A percentile compares a stretch with the other conserved stretches of the same genome.
phyloP scores from a whole-genome alignment of 1,140 invertebrate species.

The Liolophura sinensis region DNA sequence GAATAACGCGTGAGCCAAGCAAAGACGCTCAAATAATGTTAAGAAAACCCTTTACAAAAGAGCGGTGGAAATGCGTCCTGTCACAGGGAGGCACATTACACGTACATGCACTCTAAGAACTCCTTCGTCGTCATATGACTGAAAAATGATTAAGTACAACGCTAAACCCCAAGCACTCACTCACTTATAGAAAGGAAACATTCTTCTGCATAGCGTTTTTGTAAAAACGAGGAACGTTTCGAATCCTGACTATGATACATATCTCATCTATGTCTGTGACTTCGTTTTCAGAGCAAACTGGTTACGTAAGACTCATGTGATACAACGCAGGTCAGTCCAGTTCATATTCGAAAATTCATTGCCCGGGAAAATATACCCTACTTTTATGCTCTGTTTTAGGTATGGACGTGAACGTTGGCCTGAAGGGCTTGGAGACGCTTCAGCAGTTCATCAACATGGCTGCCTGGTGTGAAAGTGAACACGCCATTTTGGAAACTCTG shows the following conservation, averaged over 20 bases:
- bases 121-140: too few relatives aligned
- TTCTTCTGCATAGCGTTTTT: too few relatives aligned
- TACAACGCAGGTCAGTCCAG: neutral
- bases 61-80: too few relatives aligned
- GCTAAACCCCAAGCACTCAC: too few relatives aligned
- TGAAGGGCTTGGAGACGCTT: slow-evolving; percentile 40
- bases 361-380: neutral
- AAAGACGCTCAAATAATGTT: too few relatives aligned
- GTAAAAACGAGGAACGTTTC: too few relatives aligned
- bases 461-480: slow-evolving; percentile 41
- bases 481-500: slow-evolving; percentile 39
- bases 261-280: neutral
- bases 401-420: slow-evolving; percentile 48
- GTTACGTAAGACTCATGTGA: neutral
- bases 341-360: neutral
- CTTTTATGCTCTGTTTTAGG: slow-evolving; percentile 33
- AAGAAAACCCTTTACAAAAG: too few relatives aligned
- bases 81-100: too few relatives aligned
- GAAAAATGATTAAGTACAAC: too few relatives aligned
- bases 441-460: slow-evolving; percentile 39
- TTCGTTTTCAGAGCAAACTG: neutral
- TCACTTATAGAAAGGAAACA: too few relatives aligned
- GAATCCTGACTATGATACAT: neutral
- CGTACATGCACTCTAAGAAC: too few relatives aligned
- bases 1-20: too few relatives aligned